Conservation (phyloP, 2,888 invertebrate species). For the Ormyrus rosae region DNA sequence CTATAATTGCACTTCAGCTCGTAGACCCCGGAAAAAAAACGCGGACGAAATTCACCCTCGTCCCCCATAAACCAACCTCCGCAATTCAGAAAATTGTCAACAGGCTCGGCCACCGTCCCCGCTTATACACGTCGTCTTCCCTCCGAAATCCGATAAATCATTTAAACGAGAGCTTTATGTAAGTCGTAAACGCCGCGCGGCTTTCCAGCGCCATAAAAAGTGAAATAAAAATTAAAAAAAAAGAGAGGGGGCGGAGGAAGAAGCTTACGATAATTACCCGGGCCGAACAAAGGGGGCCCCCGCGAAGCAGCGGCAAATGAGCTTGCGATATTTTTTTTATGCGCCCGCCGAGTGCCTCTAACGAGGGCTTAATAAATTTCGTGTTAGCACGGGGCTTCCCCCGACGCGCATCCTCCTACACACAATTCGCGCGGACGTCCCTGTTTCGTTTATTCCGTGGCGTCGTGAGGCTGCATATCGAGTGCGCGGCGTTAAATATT, state of each 20-base stretch:
- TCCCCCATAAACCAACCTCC: constrained; percentile 2
- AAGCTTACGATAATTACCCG: constrained; percentile 46
- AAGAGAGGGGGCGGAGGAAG: background rate
- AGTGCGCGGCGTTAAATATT: constrained; percentile 11
- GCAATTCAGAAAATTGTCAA: constrained; percentile 11
- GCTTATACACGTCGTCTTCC: background rate
- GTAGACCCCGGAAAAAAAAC: too few species aligned
- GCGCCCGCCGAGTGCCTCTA: constrained; percentile 28
- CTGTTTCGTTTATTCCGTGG: background rate
- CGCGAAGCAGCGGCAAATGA: constrained; percentile 16
- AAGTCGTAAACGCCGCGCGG: constrained; percentile 24
- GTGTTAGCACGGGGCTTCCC: constrained; percentile 4
- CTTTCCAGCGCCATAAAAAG: constrained; percentile 1
- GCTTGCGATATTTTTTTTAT: constrained; percentile 44
- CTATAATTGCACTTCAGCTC: too few species aligned
- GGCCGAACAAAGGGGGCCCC: constrained; percentile 9
- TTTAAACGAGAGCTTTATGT: constrained; percentile 36
- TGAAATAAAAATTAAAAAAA: constrained; percentile 39
- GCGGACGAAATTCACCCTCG: too few species aligned
- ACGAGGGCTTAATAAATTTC: constrained; percentile 54
- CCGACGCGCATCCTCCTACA: background rate
- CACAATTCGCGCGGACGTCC: background rate
- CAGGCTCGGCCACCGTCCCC: background rate
- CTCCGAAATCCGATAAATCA: constrained; percentile 32
- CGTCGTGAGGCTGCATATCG: constrained; percentile 8